Evolutionary conservation across 92 coral and sea anemone species (phyloP).

Genomic region (Pocillopora grandis): DNA sequence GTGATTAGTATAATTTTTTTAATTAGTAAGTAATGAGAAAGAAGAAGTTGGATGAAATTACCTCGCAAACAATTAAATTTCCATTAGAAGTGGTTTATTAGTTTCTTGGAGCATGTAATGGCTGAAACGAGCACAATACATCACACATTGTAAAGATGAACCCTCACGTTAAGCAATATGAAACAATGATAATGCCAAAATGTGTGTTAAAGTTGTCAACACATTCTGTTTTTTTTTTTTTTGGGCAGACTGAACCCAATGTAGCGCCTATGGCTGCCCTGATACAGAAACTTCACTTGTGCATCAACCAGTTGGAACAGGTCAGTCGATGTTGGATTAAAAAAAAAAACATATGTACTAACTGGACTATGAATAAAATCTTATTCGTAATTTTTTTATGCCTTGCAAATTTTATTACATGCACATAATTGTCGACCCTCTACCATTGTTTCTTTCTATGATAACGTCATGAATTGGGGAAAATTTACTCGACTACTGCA

Average conservation of each 20-base stretch:
- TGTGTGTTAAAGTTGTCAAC: no score
- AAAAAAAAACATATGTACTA: background rate
- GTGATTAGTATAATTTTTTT: background rate
- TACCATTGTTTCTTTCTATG: no score
- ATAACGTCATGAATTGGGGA: no score
- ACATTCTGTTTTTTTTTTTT: constrained; percentile 7
- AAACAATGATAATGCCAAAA: no score
- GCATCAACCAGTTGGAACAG: constrained; percentile 96
- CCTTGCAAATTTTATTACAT: background rate
- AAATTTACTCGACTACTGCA: no score
- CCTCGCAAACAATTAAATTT: no score
- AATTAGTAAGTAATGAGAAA: background rate
- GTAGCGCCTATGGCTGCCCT: constrained; percentile 68
- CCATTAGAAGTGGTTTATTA: no score
- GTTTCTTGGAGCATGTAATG: no score
- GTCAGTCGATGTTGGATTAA: constrained; percentile 24
- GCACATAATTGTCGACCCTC: background rate
- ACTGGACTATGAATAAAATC: background rate
- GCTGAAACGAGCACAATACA: no score
- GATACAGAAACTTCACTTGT: constrained; percentile 86
- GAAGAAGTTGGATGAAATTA: no score
- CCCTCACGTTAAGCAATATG: no score
- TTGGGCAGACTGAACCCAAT: constrained; percentile 70
- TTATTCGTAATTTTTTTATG: background rate
- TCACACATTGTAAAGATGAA: no score